phyloP scores from a whole-genome alignment of 2,888 invertebrate genomes.

The Thymelicus acteon region DNA sequence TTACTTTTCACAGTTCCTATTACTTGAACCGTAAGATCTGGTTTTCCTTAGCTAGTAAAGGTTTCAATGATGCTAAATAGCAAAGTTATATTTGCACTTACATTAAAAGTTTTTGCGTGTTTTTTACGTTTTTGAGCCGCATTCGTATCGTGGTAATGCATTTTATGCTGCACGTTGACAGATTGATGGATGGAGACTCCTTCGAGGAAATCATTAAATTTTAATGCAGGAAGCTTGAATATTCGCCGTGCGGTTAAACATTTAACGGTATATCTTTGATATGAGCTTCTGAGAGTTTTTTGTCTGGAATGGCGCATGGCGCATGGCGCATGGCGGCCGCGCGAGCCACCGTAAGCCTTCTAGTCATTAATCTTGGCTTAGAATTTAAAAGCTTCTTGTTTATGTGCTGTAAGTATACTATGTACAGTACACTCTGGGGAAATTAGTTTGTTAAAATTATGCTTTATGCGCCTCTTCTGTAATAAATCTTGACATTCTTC shows the following conservation, averaged over 20 bases:
- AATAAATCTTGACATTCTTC: background rate
- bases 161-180: conserved; percentile 57
- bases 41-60: conserved; percentile 48
- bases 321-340: background rate
- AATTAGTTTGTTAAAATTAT: conserved; percentile 11
- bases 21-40: conserved; percentile 44
- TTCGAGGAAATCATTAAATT: conserved; percentile 62
- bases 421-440: background rate
- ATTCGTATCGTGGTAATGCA: conserved; percentile 53
- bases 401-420: background rate
- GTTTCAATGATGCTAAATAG: conserved; percentile 55
- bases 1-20: conserved; percentile 46
- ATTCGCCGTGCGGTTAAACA: conserved; percentile 30
- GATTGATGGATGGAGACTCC: conserved; percentile 67
- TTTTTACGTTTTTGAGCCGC: conserved; percentile 43
- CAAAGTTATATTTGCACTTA: conserved; percentile 54
- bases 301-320: background rate
- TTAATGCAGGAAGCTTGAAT: conserved; percentile 38
- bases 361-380: conserved; percentile 21
- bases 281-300: conserved; percentile 29
- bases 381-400: conserved; percentile 1
- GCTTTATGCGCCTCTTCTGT: background rate
- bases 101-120: conserved; percentile 43
- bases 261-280: conserved; percentile 34
- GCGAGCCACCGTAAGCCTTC: conserved; percentile 12